Evolutionary conservation across 2,797 vertebrate genomes (phyloP).

Genomic region (Eospalax fontanierii): DNA sequence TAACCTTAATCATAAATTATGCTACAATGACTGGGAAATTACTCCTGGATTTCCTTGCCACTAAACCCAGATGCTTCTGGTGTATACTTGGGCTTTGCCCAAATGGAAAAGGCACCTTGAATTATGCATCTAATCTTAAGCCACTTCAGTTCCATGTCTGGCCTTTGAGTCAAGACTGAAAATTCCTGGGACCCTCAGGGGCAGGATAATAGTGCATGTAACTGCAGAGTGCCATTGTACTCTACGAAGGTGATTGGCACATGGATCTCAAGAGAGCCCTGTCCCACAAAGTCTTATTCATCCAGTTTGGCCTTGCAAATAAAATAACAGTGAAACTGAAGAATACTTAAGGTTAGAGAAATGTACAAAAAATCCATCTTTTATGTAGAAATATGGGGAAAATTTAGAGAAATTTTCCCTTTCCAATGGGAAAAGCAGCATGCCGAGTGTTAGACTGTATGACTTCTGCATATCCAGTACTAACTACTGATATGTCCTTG

Average conservation of each 20-base stretch:
- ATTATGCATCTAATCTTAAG: slow-evolving; percentile 78
- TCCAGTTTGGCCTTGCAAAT: neutral
- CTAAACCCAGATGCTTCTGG: slow-evolving; percentile 61
- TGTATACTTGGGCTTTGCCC: slow-evolving; percentile 29
- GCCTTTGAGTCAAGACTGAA: slow-evolving; percentile 69
- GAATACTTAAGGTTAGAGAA: slow-evolving; percentile 10
- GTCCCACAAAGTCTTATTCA: neutral
- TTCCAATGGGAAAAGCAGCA: slow-evolving; percentile 31
- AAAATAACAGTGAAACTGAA: neutral
- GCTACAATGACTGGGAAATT: slow-evolving; percentile 76
- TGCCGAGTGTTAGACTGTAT: neutral
- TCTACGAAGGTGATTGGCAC: neutral
- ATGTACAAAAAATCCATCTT: neutral
- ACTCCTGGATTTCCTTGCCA: slow-evolving; percentile 68
- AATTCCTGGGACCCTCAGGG: neutral
- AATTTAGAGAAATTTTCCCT: slow-evolving; percentile 44
- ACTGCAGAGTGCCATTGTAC: neutral
- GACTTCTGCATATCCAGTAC: neutral
- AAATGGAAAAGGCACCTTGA: slow-evolving; percentile 64
- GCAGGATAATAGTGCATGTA: neutral
- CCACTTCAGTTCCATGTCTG: slow-evolving; percentile 43
- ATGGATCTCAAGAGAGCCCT: neutral
- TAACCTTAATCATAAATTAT: slow-evolving; percentile 88
- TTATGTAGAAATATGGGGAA: neutral
- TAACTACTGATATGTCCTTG: neutral